Evolutionary conservation across 2,888 invertebrate genomes (phyloP).

Genomic region (Himalopsyche japonica): DNA sequence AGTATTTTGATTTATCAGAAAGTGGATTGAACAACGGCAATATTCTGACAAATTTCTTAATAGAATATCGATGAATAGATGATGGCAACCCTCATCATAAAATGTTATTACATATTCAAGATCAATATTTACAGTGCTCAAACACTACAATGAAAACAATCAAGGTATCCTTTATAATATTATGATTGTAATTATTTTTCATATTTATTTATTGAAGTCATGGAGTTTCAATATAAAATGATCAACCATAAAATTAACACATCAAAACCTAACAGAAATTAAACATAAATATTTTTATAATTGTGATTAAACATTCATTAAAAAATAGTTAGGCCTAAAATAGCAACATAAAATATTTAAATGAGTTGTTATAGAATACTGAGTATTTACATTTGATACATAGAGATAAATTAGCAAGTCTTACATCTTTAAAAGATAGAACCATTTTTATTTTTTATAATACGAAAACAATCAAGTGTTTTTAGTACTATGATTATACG

Average conservation of each 20-base stretch:
- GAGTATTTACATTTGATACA: constrained; percentile 1
- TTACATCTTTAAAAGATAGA: neutral
- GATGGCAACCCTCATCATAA: no score
- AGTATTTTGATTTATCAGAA: neutral
- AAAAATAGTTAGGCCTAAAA: neutral
- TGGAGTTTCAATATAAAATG: neutral
- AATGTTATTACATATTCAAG: no score
- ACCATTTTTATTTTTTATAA: neutral
- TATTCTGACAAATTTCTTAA: neutral
- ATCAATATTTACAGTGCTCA: no score
- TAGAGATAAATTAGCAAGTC: neutral
- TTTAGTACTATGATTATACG: neutral
- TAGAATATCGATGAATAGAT: no score
- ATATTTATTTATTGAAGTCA: neutral
- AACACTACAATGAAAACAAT: no score
- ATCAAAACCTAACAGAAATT: neutral
- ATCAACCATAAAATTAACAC: neutral
- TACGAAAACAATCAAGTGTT: neutral
- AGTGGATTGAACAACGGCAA: neutral
- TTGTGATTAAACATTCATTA: neutral
- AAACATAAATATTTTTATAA: neutral
- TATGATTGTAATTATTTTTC: no score
- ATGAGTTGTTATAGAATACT: neutral
- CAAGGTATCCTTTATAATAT: no score
- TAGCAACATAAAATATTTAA: neutral